Percentiles rank a stretch among this genome's conserved stretches.
These are phyloP conservation scores for Phrynosoma platyrhinos DNA, from an alignment of 2,113 vertebrate species.

Conservation along the genomic window DNA sequence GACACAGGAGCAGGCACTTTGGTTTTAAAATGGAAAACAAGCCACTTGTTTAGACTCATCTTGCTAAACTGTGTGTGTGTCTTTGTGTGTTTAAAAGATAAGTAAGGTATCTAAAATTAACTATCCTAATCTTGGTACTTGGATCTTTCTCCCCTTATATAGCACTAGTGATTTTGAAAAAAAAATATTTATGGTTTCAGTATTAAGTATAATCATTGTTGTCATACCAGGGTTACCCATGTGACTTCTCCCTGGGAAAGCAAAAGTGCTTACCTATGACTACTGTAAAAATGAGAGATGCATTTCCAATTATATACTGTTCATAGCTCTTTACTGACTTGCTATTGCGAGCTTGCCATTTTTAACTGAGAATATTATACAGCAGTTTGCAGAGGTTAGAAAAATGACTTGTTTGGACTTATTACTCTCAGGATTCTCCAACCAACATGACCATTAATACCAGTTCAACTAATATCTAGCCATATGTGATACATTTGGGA, in stretches of 20 bases:
- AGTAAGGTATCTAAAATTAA: slow-evolving; percentile 55
- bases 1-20: slow-evolving; percentile 60
- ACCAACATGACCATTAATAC: too few relatives aligned
- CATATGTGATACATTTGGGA: too few relatives aligned
- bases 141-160: slow-evolving; percentile 63
- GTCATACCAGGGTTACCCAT: slow-evolving; percentile 17
- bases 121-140: slow-evolving; percentile 65
- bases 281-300: slow-evolving; percentile 55
- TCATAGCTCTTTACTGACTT: too few relatives aligned
- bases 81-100: too few relatives aligned
- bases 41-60: slow-evolving; percentile 52
- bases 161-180: slow-evolving; percentile 46
- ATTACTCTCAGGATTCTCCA: too few relatives aligned
- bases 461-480: too few relatives aligned
- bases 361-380: too few relatives aligned
- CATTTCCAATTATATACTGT: slow-evolving; percentile 8
- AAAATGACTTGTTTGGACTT: too few relatives aligned
- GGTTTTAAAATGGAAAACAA: slow-evolving; percentile 56
- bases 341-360: too few relatives aligned
- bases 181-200: slow-evolving; percentile 26
- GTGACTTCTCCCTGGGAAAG: slow-evolving; percentile 33
- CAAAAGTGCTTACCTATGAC: neutral
- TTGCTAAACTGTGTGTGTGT: slow-evolving; percentile 16
- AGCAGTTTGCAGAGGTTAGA: too few relatives aligned
- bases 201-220: slow-evolving; percentile 63